A percentile compares a stretch with the other conserved stretches of the same genome.
phyloP scores from a whole-genome alignment of 2,888 invertebrate species.

The Pristionchus maxplancki region DNA sequence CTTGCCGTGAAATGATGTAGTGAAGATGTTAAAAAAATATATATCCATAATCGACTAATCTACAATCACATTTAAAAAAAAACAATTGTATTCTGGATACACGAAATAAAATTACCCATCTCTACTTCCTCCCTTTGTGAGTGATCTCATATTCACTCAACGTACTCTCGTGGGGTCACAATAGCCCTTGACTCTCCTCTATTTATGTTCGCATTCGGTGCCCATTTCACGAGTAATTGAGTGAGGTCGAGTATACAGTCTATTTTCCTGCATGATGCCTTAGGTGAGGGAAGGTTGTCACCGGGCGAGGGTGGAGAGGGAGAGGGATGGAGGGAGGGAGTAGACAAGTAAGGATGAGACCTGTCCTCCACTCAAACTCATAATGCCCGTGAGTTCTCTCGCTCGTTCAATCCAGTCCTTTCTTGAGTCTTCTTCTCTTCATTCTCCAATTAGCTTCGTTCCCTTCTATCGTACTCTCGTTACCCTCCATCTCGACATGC shows the following conservation, averaged over 20 bases:
- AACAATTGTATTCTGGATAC: background rate
- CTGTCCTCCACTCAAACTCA: slow-evolving; percentile 48
- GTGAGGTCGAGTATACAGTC: slow-evolving; percentile 47
- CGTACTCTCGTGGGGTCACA: background rate
- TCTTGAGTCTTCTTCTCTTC: slow-evolving; percentile 28
- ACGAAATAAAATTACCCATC: background rate
- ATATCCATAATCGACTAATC: background rate
- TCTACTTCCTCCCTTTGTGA: background rate
- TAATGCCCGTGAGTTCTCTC: slow-evolving; percentile 31
- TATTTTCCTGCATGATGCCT: slow-evolving; percentile 31
- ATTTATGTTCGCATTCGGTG: background rate
- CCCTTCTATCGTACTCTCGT: background rate
- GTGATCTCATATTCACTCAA: background rate
- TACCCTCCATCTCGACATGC: slow-evolving; percentile 21
- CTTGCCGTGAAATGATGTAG: too few relatives aligned
- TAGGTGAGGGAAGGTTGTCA: slow-evolving; percentile 28
- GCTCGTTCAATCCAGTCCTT: slow-evolving; percentile 38
- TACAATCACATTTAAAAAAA: background rate
- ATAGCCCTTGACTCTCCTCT: slow-evolving; percentile 26
- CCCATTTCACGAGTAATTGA: slow-evolving; percentile 24
- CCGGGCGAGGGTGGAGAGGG: background rate
- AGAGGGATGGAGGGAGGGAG: background rate
- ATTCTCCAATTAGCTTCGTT: slow-evolving; percentile 36
- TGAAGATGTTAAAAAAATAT: background rate
- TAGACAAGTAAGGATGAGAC: slow-evolving; percentile 43